Percentiles rank a stretch among this genome's conserved stretches.
phyloP scores from a whole-genome alignment of 2,113 vertebrate species.

The Clarias batrachus region DNA sequence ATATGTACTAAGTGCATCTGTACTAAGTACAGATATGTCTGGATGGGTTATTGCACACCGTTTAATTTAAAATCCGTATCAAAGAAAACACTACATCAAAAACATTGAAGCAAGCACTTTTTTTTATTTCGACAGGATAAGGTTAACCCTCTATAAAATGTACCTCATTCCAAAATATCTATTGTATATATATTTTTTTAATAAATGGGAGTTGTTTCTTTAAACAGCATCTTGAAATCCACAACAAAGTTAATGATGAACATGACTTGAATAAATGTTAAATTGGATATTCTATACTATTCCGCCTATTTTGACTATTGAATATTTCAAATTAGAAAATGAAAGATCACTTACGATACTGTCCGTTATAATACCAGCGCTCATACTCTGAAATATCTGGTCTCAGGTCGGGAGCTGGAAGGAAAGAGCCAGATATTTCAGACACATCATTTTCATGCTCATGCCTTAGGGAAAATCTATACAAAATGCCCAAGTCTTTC shows the following conservation, averaged over 20 bases:
- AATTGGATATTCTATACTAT: background rate
- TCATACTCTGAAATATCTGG: conserved; percentile 75
- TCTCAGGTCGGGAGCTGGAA: conserved; percentile 73
- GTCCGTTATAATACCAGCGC: conserved; percentile 76
- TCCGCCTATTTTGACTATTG: background rate
- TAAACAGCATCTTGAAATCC: background rate
- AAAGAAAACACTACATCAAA: conserved; percentile 13
- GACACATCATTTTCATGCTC: conserved; percentile 63
- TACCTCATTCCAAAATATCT: background rate
- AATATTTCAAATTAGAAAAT: conserved; percentile 50
- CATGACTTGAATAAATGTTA: background rate
- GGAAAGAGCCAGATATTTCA: conserved; percentile 61
- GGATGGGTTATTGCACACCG: background rate
- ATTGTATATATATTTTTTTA: background rate
- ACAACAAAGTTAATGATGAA: background rate
- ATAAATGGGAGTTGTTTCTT: background rate
- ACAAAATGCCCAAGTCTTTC: conserved; percentile 60
- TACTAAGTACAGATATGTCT: background rate
- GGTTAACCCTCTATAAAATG: background rate
- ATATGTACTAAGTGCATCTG: conserved; percentile 34
- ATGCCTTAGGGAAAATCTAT: conserved; percentile 52
- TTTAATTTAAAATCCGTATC: conserved; percentile 4
- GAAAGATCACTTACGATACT: conserved; percentile 74
- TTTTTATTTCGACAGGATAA: background rate
- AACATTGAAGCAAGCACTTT: background rate